Percentiles rank a stretch among this genome's conserved stretches.
phyloP scores from a whole-genome alignment of 2,113 vertebrate species.

The Phrynosoma platyrhinos region DNA sequence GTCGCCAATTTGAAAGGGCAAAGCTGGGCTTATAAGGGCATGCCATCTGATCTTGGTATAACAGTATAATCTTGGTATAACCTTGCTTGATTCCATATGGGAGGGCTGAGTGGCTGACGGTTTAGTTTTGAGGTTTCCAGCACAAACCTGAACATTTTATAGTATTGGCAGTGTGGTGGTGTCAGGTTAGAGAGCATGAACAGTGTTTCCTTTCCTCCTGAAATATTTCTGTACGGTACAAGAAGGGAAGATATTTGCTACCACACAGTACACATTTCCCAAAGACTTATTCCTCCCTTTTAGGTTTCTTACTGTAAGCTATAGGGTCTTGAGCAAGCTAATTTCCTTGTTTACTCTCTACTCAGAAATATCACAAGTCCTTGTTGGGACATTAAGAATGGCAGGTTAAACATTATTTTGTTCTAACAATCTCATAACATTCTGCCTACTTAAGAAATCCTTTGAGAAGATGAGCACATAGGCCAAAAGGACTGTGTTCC shows the following conservation, averaged over 20 bases:
- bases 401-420: not conserved
- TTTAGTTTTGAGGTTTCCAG: too few species aligned
- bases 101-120: too few species aligned
- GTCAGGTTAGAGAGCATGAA: too few species aligned
- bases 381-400: too few species aligned
- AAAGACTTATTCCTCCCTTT: not conserved
- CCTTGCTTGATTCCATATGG: too few species aligned
- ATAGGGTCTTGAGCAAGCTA: not conserved
- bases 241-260: not conserved
- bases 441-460: not conserved
- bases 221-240: not conserved
- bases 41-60: not conserved
- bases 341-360: not conserved
- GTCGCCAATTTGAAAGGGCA: not conserved
- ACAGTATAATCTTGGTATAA: not conserved
- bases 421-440: not conserved
- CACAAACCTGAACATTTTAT: too few species aligned
- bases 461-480: not conserved
- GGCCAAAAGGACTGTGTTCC: too few species aligned
- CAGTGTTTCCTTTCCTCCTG: not conserved
- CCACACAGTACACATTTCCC: not conserved
- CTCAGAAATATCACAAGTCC: not conserved
- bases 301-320: not conserved
- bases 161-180: too few species aligned
- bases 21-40: not conserved